Evolutionary conservation across 1,140 invertebrate genomes (phyloP), one percentile per base, ranked within the genome.

Genomic region (Drosophila leontia): DNA sequence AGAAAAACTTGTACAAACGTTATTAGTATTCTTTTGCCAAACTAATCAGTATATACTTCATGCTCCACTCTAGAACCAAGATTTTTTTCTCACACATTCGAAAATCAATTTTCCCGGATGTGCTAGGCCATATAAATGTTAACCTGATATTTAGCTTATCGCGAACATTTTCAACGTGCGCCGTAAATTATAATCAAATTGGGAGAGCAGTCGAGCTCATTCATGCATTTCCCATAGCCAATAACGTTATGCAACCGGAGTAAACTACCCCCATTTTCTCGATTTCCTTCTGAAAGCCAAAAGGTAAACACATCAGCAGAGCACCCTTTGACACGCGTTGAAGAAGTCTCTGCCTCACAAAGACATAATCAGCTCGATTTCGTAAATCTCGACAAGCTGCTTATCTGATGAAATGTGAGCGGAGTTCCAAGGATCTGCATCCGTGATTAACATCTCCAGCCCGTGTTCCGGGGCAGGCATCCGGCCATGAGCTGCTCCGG

Each of bases 351-450:
- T 55, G 65, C 53, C 58, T 72, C 72, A 53, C 67, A 75, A 78
- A 69, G 81, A 83, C 85, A 79, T 90, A 90, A 88, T 88, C 82
- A 90, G 82, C 86, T 90, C 85, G 86, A 85, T 90, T 90, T 85
- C 85, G 86, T 90, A 91, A 91, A 91, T 90, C 85, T 90, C 86
- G 85, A 90, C 86, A 90, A 90, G 86, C 86, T 86, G 85, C 85
- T 90, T 90, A 90, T 90, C 85, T 71, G 82, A 90, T 91, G 86
- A 90, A 90, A 91, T 91, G 82, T 80, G 85, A 90, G 85, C 85
- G 48, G 86, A 64, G 86, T 85, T 85, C 63, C 70, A 69, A 76
- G 78, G 61, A 80, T 82, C 69, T 58, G 48, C 51, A 45, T 75
- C 60, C 67, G 50, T 84, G 85, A 90, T 90, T 91, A 90, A 82